Percentiles rank a stretch among this genome's conserved stretches.
Evolutionary conservation across 92 coral and sea anemone genomes (phyloP).

Genomic region (Parazoanthus darwini): DNA sequence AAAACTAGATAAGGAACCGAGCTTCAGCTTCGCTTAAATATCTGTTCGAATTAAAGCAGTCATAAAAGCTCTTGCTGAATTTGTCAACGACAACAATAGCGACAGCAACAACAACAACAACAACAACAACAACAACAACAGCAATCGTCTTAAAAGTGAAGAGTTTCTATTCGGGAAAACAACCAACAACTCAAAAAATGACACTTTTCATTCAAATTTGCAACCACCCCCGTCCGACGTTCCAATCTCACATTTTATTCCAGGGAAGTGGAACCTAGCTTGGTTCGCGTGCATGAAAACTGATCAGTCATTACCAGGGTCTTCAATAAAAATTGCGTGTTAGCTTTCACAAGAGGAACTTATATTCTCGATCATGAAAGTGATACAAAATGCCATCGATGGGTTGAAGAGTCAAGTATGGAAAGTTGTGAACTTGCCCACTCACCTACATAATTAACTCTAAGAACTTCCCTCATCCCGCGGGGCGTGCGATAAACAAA

Average conservation of each 20-base stretch:
- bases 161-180: not conserved
- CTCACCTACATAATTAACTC: not conserved
- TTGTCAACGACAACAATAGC: not conserved
- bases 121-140: not conserved
- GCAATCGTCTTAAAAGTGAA: not conserved
- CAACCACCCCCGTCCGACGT: not conserved
- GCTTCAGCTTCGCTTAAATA: too few relatives aligned
- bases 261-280: not conserved
- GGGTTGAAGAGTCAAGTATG: not conserved
- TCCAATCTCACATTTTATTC: not conserved
- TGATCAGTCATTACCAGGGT: not conserved
- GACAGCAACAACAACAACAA: not conserved
- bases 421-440: not conserved
- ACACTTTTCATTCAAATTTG: not conserved
- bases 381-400: not conserved
- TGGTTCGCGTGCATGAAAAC: not conserved
- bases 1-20: too few relatives aligned
- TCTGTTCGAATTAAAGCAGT: not conserved
- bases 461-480: conserved; percentile 25
- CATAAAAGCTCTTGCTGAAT: not conserved
- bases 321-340: not conserved
- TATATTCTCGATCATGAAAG: not conserved
- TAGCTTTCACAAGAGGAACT: not conserved
- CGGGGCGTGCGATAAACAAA: conserved; percentile 1
- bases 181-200: not conserved